Percentiles rank a stretch among this genome's conserved stretches.
phyloP scores from a whole-genome alignment of 2,113 vertebrate species.

The Polypterus senegalus region DNA sequence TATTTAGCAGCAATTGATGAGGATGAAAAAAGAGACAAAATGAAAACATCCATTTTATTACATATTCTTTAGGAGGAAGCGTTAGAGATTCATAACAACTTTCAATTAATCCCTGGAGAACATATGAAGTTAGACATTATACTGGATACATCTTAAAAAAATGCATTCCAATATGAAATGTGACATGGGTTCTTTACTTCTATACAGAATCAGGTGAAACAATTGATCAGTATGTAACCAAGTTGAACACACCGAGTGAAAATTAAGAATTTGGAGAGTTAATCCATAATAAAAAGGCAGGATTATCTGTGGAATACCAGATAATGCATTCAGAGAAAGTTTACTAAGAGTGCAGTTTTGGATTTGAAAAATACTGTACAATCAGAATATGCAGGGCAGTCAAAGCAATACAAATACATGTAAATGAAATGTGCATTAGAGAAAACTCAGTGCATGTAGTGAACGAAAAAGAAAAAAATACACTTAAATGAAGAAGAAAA shows the following conservation, averaged over 20 bases:
- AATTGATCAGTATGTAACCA: neutral
- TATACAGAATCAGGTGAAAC: neutral
- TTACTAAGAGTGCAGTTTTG: neutral
- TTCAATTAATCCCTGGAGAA: neutral
- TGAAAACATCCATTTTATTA: neutral
- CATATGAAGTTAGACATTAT: neutral
- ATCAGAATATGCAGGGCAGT: neutral
- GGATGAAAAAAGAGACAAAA: neutral
- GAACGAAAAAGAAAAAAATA: neutral
- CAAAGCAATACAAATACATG: neutral
- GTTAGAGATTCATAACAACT: neutral
- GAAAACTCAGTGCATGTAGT: neutral
- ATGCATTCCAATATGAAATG: neutral
- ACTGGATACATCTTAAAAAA: neutral
- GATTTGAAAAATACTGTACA: neutral
- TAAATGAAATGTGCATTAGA: neutral
- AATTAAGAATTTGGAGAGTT: neutral
- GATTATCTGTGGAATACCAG: neutral
- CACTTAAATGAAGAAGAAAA: neutral
- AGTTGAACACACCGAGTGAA: neutral
- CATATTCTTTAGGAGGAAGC: neutral
- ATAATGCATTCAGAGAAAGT: neutral
- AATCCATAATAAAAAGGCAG: neutral
- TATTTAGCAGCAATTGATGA: neutral
- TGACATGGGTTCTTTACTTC: neutral